Base-by-base conservation (phyloP, 2,888 invertebrate species). In the Ennomos quercinarius region DNA sequence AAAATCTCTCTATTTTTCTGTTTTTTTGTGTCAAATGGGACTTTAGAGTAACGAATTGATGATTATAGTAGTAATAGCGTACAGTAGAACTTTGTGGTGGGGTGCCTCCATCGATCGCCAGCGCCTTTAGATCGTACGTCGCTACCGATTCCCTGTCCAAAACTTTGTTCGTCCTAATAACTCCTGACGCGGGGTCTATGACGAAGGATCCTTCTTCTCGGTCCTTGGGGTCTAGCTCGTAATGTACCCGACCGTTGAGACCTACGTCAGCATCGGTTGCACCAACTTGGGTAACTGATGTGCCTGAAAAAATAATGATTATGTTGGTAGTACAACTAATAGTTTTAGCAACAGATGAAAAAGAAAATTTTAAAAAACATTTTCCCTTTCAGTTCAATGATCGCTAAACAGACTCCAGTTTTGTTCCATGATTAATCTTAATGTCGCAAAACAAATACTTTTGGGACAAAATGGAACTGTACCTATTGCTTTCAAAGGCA, bases 111-210 rank as follows among this genome's bases (percentile, higher is more conserved):
- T 99, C 99, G 27, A 97, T 95, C 0, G 99, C 99, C 49, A 96
- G 93, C 0, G 98, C 99, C 62, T 95, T 95, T 51, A 99, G 83
- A 67, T 96, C 96, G 78, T 99, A 99, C 8, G 95, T 94, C 0
- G 97, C 95, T 0, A 96, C 96, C 0, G 96, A 97, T 85, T 99
- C 99, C 36, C 99, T 93, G 82, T 99, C 99, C 60, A 99, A 83
- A 0, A 95, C 95, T 80, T 97, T 97, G 62, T 97, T 96, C 0
- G 98, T 98, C 56, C 98, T 92, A 10, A 99, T 95, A 0, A 98
- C 96, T 0, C 99, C 99, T 0, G 98, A 98, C 0, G 97, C 96
- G 0, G 97, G 95, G 84, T 99, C 99, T 11, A 99, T 96, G 0
- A 96, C 96, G 83, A 99, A 99, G 0, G 98, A 97, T 0, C 97